Base-by-base conservation (phyloP, 2,113 vertebrate species). In the Formicarius rufipectus region DNA sequence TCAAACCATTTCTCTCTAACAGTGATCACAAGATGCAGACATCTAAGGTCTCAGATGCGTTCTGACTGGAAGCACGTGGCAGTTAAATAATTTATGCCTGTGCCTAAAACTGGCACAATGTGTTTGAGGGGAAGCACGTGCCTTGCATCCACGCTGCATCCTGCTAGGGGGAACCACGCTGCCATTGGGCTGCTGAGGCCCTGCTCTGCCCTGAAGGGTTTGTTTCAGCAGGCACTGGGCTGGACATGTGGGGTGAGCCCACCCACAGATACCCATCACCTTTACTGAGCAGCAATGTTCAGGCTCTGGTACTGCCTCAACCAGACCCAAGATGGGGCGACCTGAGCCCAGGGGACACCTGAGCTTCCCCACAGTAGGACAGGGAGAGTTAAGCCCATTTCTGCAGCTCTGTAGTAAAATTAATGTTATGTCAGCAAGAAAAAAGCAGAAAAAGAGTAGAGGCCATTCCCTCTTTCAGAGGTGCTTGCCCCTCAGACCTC, bases 101-200 rank as follows among this genome's bases (percentile, higher is more conserved):
- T 2, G 6, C 80, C 79, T 95, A 44, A 74, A 92, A 80, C 39
- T 2, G 23, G 63, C 64, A 66, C 18, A 3, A 10, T 4, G 20
- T 4, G 1, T 55, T 75, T 37, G 55, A 58, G 77, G 60, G 11
- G 12, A 52, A 15, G 52, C 6, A 2, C 2, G 59, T 16, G 37
- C 62, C 67, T 5, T 45, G 62, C 17, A 4, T 4, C 33, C 2
- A 0, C 3, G 5, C 20, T 10, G 24, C 17, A 4, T 4, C 25
- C 23, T 0, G 0, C 28, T 14, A 3, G 18, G 27, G 44, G 52
- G 56, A 71, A 2, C 31, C 2, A 3, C 28, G 4, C 53, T 49
- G 73, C 42, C 7, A 49, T 13, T 10, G 52, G n/a, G 4, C 50
- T 68, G 87, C 71, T 6, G 3, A 30, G 23, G 45, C 7, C 47